These are phyloP conservation scores for Melipona beecheii DNA, from an alignment of 2,888 invertebrate species.

Conservation along the genomic window DNA sequence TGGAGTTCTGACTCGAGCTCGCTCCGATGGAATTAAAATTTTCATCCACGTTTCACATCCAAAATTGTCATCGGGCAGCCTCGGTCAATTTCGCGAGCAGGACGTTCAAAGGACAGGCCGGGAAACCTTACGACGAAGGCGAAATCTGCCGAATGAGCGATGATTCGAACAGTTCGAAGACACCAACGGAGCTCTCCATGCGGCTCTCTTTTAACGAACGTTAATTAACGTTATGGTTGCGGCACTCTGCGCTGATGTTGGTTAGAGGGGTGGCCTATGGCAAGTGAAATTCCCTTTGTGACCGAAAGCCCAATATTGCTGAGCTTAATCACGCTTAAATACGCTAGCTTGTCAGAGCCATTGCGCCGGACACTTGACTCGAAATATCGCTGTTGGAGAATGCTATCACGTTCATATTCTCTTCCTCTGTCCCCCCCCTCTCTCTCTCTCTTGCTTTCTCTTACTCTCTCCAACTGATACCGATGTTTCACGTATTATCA, in stretches of 20 bases:
- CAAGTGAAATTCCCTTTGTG: constrained; percentile 69
- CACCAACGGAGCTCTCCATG: background rate
- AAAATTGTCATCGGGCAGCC: background rate
- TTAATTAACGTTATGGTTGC: constrained; percentile 66
- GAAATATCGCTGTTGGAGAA: constrained; percentile 30
- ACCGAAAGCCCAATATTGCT: constrained; percentile 66
- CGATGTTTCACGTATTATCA: constrained; percentile 55
- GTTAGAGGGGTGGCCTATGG: constrained; percentile 33
- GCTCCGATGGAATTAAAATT: too few species aligned
- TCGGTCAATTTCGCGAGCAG: background rate
- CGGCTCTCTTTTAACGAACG: constrained; percentile 40
- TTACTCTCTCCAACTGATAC: constrained; percentile 31
- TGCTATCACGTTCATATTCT: constrained; percentile 40
- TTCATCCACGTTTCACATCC: background rate
- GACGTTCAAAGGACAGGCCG: background rate
- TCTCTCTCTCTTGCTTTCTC: constrained; percentile 28
- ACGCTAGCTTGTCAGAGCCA: constrained; percentile 43
- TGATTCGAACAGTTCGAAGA: constrained; percentile 4
- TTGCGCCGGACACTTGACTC: constrained; percentile 29
- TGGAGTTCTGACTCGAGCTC: too few species aligned
- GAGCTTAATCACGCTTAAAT: constrained; percentile 71
- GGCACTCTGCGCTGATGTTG: constrained; percentile 33
- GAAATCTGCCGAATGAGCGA: background rate
- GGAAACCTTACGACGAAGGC: background rate
- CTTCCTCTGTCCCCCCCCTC: constrained; percentile 34